Evolutionary conservation across 2,888 invertebrate species (phyloP), one percentile per base, ranked within the genome.

Genomic region (Heliconius hortense): DNA sequence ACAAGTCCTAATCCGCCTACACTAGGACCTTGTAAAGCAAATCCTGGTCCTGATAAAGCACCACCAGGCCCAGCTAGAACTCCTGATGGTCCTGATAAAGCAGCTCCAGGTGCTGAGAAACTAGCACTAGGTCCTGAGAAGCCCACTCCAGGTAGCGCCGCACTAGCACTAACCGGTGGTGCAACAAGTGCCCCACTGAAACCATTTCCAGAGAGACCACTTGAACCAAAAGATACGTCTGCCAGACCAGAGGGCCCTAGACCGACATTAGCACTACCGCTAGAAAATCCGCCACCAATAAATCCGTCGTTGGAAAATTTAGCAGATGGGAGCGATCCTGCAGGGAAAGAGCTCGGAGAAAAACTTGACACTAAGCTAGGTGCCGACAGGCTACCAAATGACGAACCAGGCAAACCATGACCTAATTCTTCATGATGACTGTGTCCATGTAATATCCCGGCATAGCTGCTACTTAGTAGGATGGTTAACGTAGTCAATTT

Each of bases 261-360:
- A 8, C 80, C 79, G 18, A 68, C 24, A 70, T 81, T 80, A 43
- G 64, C 64, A 62, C 77, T 70, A 67, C 79, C 74, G 77, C 79
- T 60, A 76, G 81, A 21, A 77, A 72, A n/a, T 74, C 68, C 80
- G 39, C 81, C 77, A 21, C 80, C 80, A 63, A 73, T 70, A 35
- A 80, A 78, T 24, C 83, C 81, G 26, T 80, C 76, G n/a, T 90
- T 89, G n/a, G 89, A 88, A 79, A 83, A 93, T 1, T 88, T 83
- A 1, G 93, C 93, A 31, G 93, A 94, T 2, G 93, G 92, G 15
- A 93, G 82, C 21, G 93, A 92, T 70, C 93, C 93, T 75, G 83
- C 81, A 4, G 93, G 92, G 83, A 92, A 93, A 77, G 92, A 92
- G 82, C 91, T 92, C 0, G 93, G 93, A 4, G 90, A 85, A 80